These are phyloP conservation scores for Ceyx margarethae DNA, from an alignment of 2,113 vertebrate species.

Conservation along the genomic window DNA sequence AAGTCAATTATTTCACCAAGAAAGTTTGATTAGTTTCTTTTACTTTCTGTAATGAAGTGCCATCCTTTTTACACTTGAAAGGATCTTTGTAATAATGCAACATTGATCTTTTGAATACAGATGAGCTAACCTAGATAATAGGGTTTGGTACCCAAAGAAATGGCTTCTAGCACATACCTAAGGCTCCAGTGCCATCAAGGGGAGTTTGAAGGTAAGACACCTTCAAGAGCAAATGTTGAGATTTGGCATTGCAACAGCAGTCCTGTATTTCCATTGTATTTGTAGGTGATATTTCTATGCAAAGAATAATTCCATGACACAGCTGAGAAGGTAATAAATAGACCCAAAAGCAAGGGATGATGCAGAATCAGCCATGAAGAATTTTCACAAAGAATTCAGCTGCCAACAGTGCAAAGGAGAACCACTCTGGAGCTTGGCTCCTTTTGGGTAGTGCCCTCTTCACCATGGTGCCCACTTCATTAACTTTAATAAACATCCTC, in stretches of 20 bases:
- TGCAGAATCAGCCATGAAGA: not conserved
- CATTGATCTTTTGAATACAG: constrained; percentile 89
- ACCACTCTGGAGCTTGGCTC: not conserved
- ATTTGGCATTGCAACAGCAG: not conserved
- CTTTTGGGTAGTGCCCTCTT: not conserved
- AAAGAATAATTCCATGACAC: not conserved
- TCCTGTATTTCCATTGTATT: not conserved
- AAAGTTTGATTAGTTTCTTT: constrained; percentile 89
- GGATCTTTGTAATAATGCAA: constrained; percentile 88
- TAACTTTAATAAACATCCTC: not conserved
- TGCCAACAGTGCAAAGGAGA: not conserved
- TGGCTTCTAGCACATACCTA: not conserved
- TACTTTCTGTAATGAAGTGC: constrained; percentile 88
- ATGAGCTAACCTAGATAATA: constrained; percentile 87
- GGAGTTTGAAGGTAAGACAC: constrained; percentile 58
- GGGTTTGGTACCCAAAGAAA: constrained; percentile 71
- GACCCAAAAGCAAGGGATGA: not conserved
- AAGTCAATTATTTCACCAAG: constrained; percentile 86
- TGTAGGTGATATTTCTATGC: not conserved
- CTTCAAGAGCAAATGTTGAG: not conserved
- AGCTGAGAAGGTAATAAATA: not conserved
- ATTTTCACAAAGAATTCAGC: not conserved
- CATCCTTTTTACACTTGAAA: constrained; percentile 90
- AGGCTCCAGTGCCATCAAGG: constrained; percentile 78
- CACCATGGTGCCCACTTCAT: not conserved